Conservation (phyloP, 2,113 vertebrate species). For the Ifrita kowaldi region DNA sequence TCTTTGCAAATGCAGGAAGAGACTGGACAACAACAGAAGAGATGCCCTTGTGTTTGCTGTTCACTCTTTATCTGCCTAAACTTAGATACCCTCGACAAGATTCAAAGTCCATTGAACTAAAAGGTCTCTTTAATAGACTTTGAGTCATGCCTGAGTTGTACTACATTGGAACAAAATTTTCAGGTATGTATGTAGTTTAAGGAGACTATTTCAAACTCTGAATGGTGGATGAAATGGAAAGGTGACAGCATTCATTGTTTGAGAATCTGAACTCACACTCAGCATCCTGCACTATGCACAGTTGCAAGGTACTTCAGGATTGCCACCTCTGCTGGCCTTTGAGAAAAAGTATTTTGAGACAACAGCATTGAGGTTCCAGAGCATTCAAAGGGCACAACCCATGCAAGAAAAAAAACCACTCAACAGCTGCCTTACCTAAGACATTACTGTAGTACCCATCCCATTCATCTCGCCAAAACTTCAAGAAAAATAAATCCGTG, state of each 20-base stretch:
- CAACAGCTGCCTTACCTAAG: constrained; percentile 29
- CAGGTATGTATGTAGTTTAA: neutral
- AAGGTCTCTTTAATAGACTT: neutral
- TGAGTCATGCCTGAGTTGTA: neutral
- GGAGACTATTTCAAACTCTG: neutral
- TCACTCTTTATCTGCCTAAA: neutral
- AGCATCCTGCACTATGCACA: neutral
- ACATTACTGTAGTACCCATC: constrained; percentile 61
- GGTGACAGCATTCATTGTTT: neutral
- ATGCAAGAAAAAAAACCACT: neutral
- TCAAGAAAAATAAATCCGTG: neutral
- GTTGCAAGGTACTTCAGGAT: neutral
- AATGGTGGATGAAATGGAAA: neutral
- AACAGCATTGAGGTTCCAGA: neutral
- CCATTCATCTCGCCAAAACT: neutral
- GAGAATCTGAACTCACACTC: neutral
- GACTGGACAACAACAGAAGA: neutral
- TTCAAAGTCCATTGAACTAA: constrained; percentile 1
- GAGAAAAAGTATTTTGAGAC: neutral
- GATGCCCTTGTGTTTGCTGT: neutral
- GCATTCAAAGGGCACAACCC: neutral
- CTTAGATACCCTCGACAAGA: neutral
- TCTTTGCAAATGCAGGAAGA: neutral
- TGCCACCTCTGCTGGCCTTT: neutral
- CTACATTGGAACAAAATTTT: neutral